Evolutionary conservation across 2,888 invertebrate genomes (phyloP).

Genomic region (Chymomyza caudatula): DNA sequence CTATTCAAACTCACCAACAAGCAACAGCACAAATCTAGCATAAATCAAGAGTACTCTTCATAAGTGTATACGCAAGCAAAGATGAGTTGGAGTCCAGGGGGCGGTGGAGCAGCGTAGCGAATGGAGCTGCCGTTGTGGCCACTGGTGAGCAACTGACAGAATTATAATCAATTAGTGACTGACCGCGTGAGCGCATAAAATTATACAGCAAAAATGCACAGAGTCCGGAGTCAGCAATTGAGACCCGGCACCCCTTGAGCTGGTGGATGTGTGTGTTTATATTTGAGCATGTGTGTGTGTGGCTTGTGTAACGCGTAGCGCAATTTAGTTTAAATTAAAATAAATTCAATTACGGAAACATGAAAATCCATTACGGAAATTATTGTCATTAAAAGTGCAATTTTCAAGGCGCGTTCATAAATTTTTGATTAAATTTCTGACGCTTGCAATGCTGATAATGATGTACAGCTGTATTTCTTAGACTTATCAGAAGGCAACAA

Average conservation of each 20-base stretch:
- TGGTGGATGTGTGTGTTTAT: background rate
- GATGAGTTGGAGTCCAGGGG: background rate
- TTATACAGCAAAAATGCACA: slow-evolving; percentile 49
- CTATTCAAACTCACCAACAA: too few species aligned
- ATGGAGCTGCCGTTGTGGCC: slow-evolving; percentile 47
- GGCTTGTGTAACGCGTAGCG: slow-evolving; percentile 34
- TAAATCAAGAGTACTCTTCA: background rate
- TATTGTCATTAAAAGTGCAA: slow-evolving; percentile 75
- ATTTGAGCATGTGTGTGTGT: background rate
- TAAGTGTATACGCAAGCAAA: background rate
- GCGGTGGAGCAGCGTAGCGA: background rate
- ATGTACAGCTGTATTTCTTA: background rate
- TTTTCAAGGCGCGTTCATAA: slow-evolving; percentile 62
- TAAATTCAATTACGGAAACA: slow-evolving; percentile 79
- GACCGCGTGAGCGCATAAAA: slow-evolving; percentile 69
- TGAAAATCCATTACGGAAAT: slow-evolving; percentile 77
- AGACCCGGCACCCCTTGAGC: slow-evolving; percentile 5
- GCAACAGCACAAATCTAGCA: too few species aligned
- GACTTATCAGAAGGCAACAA: slow-evolving; percentile 34
- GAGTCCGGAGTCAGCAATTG: slow-evolving; percentile 2
- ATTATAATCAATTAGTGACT: slow-evolving; percentile 71
- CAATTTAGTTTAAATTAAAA: slow-evolving; percentile 77
- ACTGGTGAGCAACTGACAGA: slow-evolving; percentile 54
- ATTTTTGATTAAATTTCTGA: slow-evolving; percentile 63
- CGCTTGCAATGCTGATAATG: slow-evolving; percentile 29